These are phyloP conservation scores for Hirtodrosophila duncani DNA, from an alignment of 2,888 invertebrate genomes.

Conservation along the genomic window DNA sequence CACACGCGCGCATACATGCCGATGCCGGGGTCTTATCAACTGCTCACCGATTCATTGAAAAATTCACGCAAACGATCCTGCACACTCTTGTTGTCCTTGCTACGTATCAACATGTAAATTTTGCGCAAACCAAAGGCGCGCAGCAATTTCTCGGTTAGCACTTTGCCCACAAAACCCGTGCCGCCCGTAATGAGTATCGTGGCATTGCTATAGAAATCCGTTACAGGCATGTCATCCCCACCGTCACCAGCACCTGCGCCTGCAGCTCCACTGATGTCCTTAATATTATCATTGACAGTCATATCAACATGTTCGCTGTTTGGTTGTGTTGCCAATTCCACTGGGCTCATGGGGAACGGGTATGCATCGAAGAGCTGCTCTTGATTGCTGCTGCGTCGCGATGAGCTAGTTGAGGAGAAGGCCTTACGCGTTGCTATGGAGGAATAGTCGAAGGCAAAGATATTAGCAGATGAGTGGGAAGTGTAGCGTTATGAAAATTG, in stretches of 20 bases:
- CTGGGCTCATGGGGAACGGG: conserved; percentile 21
- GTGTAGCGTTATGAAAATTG: no score
- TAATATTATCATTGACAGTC: neutral
- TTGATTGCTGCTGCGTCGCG: conserved; percentile 43
- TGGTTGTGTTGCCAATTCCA: conserved; percentile 17
- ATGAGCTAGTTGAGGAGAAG: conserved; percentile 54
- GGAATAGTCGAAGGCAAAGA: neutral
- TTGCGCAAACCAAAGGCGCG: conserved; percentile 75
- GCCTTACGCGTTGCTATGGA: conserved; percentile 44
- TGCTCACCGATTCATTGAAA: conserved; percentile 76
- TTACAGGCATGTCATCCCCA: conserved; percentile 68
- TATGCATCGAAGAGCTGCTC: conserved; percentile 28
- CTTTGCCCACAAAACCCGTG: conserved; percentile 78
- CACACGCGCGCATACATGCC: no score
- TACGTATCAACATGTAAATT: conserved; percentile 77
- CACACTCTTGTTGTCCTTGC: conserved; percentile 76
- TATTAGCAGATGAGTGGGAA: neutral
- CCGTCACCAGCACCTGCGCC: conserved; percentile 22
- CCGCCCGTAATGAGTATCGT: conserved; percentile 78
- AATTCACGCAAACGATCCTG: conserved; percentile 75
- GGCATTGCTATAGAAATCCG: conserved; percentile 76
- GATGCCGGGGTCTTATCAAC: neutral
- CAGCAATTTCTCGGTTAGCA: conserved; percentile 77
- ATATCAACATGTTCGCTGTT: neutral
- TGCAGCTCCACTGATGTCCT: neutral